Base-by-base conservation (phyloP, 1,140 invertebrate genomes). In the Hylaeus anthracinus region DNA sequence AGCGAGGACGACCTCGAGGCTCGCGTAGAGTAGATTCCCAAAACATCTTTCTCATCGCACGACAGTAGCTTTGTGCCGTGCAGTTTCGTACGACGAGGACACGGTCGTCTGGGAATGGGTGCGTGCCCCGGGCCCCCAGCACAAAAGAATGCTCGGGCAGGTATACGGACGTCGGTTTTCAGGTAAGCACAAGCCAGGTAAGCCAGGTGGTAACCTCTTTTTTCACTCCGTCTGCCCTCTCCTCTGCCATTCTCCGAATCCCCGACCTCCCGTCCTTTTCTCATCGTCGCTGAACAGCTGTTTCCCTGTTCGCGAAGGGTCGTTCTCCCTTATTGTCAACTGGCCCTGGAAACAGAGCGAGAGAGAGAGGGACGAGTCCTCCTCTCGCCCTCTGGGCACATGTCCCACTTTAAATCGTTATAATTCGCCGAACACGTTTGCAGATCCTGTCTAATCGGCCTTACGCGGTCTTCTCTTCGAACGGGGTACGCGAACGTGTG, bases 181-280 rank as follows among this genome's bases (percentile, higher is more conserved):
- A 90, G 89, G 88, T 90, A 90, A 90, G 87, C 86, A 82, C 91
- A 90, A 90, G 88, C 89, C 90, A 92, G 90, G 90, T 92, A 92
- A 87, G 90, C 92, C 92, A 93, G 92, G 92, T 93, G 92, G 89
- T 90, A 90, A 90, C 88, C 90, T 92, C 89, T 90, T 90, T 91
- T 90, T 90, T 87, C 87, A 41, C 63, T 88, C 84, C 74, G 64
- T 86, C 69, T 80, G 48, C 64, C 61, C 56, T 85, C 71, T 51
- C 67, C 77, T 74, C 58, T 76, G 65, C 58, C 69, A 70, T 82
- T 85, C 83, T 74, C 72, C 64, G 51, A 81, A 72, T 82, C 75
- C 26, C 86, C 75, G 65, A 74, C 72, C 65, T 82, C 66, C 26
- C 79, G 72, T 79, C 71, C 79, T 85, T 78, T 79, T 89, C 83